Conservation (phyloP, 2,888 invertebrate genomes). For the Spisula solida region DNA sequence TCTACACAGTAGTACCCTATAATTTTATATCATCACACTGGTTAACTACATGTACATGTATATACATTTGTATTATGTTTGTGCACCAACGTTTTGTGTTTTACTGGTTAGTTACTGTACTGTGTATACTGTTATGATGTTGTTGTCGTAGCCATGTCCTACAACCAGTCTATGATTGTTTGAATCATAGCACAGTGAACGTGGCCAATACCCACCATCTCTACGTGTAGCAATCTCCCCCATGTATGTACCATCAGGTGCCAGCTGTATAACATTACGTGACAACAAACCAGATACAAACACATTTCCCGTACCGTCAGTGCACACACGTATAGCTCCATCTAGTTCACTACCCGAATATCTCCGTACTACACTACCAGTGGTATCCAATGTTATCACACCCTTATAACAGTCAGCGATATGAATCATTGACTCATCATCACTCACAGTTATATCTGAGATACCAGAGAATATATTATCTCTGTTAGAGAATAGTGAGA, state of each 20-base stretch:
- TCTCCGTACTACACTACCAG: constrained; percentile 19
- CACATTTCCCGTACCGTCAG: constrained; percentile 13
- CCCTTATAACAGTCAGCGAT: not conserved
- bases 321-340: not conserved
- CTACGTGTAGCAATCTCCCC: not conserved
- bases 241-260: not conserved
- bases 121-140: not conserved
- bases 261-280: constrained; percentile 3
- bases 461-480: not conserved
- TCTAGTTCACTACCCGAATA: not conserved
- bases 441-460: constrained; percentile 4
- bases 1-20: too few species aligned
- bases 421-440: constrained; percentile 16
- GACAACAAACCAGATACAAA: not conserved
- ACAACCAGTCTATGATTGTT: not conserved
- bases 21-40: too few species aligned
- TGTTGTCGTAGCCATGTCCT: not conserved
- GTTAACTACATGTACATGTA: too few species aligned
- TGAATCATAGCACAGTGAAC: not conserved
- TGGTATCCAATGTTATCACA: constrained; percentile 5
- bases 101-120: not conserved
- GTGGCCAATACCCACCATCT: not conserved
- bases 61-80: too few species aligned
- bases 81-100: too few species aligned
- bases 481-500: too few species aligned